phyloP scores from a whole-genome alignment of 2,888 invertebrate genomes.

The Acleris sparsana region DNA sequence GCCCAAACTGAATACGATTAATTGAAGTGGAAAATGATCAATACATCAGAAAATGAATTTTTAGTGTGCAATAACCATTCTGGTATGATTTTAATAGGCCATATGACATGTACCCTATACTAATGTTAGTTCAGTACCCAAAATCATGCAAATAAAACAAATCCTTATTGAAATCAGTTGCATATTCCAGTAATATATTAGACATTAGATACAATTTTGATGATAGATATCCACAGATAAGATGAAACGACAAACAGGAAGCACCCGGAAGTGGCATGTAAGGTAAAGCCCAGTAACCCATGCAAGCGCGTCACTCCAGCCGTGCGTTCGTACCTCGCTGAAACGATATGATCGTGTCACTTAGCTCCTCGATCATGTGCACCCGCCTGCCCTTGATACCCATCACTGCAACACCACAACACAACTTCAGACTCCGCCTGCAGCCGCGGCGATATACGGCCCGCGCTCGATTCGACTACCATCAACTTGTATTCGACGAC shows the following conservation, averaged over 20 bases:
- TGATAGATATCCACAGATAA: background rate
- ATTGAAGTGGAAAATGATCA: conserved; percentile 19
- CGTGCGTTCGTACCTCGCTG: conserved; percentile 94
- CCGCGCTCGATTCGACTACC: background rate
- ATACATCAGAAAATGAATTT: background rate
- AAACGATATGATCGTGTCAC: conserved; percentile 99
- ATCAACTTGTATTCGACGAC: background rate
- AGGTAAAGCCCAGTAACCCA: conserved; percentile 68
- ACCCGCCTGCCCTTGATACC: conserved; percentile 99
- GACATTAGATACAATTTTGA: background rate
- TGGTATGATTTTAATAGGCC: background rate
- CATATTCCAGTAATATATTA: background rate
- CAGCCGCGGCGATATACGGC: background rate
- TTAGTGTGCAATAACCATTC: background rate
- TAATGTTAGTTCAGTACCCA: conserved; percentile 12
- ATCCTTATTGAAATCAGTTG: background rate
- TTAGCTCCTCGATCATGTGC: conserved; percentile 99
- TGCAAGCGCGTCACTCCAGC: conserved; percentile 64
- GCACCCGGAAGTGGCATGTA: conserved; percentile 9
- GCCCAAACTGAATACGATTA: conserved; percentile 2
- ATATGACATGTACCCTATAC: background rate
- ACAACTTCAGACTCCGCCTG: conserved; percentile 55
- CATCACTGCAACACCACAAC: conserved; percentile 92
- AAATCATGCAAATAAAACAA: conserved; percentile 17
- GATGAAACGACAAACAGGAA: conserved; percentile 22